Evolutionary conservation across 2,113 vertebrate genomes (phyloP).

Genomic region (Otis tarda): DNA sequence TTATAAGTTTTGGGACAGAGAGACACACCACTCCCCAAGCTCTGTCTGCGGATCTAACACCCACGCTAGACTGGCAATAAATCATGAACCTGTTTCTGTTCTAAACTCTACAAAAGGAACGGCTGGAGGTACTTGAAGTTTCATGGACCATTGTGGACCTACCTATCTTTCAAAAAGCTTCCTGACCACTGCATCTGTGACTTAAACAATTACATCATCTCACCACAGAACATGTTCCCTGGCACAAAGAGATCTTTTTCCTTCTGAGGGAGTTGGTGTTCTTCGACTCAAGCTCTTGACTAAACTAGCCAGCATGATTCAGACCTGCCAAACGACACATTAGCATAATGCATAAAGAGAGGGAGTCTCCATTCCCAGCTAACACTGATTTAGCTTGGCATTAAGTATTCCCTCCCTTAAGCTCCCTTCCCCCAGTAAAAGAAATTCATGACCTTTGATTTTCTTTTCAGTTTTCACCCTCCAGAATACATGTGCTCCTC

Average conservation of each 20-base stretch:
- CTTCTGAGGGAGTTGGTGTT: slow-evolving; percentile 71
- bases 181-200: slow-evolving; percentile 25
- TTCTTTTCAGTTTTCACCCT: not conserved
- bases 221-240: slow-evolving; percentile 62
- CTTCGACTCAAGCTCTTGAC: slow-evolving; percentile 55
- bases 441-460: not conserved
- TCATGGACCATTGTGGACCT: not conserved
- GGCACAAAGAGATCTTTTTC: slow-evolving; percentile 71
- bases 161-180: slow-evolving; percentile 11
- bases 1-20: not conserved
- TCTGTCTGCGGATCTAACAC: not conserved
- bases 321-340: slow-evolving; percentile 71
- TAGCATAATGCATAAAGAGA: slow-evolving; percentile 57
- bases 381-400: slow-evolving; percentile 66
- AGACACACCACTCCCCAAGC: not conserved
- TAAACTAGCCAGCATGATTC: slow-evolving; percentile 58
- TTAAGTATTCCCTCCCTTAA: not conserved
- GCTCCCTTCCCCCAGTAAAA: slow-evolving; percentile 8
- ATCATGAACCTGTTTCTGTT: not conserved
- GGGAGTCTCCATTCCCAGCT: slow-evolving; percentile 60
- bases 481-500: not conserved
- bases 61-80: not conserved
- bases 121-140: not conserved
- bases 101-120: not conserved
- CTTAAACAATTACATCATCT: slow-evolving; percentile 68